Conservation (phyloP, 2,113 vertebrate species). For the Sinocyclocheilus rhinocerous region DNA sequence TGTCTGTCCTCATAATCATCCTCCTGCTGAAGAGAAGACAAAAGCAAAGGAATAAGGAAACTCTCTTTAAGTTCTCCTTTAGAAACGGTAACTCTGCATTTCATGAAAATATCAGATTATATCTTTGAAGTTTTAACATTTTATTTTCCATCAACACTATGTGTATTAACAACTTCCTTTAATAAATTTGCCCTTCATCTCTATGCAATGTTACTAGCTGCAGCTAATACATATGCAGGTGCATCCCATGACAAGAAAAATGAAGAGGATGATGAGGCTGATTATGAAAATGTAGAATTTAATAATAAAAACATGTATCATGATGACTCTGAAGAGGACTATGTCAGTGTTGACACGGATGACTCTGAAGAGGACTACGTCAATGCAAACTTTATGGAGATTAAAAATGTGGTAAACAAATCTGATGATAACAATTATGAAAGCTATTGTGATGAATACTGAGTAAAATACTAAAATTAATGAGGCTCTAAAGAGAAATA, state of each 20-base stretch:
- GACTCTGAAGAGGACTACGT: not conserved
- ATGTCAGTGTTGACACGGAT: not conserved
- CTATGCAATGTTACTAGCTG: not conserved
- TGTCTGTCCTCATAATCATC: constrained; percentile 14
- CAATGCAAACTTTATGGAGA: not conserved
- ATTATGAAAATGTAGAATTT: not conserved
- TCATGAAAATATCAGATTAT: not conserved
- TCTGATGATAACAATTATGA: not conserved
- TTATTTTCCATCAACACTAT: not conserved
- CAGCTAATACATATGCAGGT: not conserved
- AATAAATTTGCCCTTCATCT: not conserved
- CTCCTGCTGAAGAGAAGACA: constrained; percentile 4
- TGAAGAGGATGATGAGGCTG: not conserved
- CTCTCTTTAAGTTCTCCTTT: not conserved
- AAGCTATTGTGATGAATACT: not conserved
- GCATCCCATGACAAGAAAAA: not conserved
- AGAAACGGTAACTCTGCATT: not conserved
- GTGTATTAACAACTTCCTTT: not conserved
- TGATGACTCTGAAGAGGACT: constrained; percentile 1
- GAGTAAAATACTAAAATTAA: not conserved
- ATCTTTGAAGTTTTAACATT: not conserved
- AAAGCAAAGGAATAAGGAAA: not conserved
- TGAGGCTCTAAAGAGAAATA: not conserved
- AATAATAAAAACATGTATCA: not conserved
- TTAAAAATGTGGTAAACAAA: not conserved